Evolutionary conservation across 2,797 vertebrate genomes (phyloP).

Genomic region (Bradypus variegatus): DNA sequence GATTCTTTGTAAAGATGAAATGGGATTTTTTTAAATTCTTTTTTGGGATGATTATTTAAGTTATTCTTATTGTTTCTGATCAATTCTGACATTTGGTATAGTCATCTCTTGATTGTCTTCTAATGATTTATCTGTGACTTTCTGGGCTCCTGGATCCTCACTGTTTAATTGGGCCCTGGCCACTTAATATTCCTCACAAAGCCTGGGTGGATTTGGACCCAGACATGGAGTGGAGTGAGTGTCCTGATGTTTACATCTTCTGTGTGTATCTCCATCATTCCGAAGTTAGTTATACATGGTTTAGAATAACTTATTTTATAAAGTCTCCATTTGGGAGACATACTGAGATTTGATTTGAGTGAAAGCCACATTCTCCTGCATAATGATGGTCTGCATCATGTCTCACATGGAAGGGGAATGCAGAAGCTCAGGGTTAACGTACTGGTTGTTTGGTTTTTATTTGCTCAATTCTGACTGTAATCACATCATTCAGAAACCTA

Average conservation of each 20-base stretch:
- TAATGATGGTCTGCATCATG: neutral
- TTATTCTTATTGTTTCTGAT: constrained; percentile 38
- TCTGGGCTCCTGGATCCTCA: neutral
- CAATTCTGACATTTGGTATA: neutral
- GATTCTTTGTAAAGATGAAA: constrained; percentile 59
- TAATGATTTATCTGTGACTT: neutral
- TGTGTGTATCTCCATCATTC: constrained; percentile 21
- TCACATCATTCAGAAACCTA: constrained; percentile 41
- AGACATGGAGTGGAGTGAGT: neutral
- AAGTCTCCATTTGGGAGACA: constrained; percentile 18
- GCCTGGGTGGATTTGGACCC: neutral
- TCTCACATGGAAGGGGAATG: neutral
- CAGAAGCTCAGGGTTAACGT: constrained; percentile 32
- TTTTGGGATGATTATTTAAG: constrained; percentile 51
- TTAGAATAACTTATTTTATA: constrained; percentile 27
- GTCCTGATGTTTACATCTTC: constrained; percentile 28
- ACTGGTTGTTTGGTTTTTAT: constrained; percentile 17
- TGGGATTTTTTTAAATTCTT: constrained; percentile 49
- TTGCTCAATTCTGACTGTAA: constrained; percentile 40
- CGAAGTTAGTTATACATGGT: constrained; percentile 31
- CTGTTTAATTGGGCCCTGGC: neutral
- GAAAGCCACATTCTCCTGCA: constrained; percentile 37
- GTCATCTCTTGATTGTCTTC: constrained; percentile 37
- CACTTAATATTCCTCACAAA: neutral
- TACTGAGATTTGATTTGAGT: constrained; percentile 2